Base-by-base conservation (phyloP, 2,113 vertebrate genomes). In the Egretta garzetta region DNA sequence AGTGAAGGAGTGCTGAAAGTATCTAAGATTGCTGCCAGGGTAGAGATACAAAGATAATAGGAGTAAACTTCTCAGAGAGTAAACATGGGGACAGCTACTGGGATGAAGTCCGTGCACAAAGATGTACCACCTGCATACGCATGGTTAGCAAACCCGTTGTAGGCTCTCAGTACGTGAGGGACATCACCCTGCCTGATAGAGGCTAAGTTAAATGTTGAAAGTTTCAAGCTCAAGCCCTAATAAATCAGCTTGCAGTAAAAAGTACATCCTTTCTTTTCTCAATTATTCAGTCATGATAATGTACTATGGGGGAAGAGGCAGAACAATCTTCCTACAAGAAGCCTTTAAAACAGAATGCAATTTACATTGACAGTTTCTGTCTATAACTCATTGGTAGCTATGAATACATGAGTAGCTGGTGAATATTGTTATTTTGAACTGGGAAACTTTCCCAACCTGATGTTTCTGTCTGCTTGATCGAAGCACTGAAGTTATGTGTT, bases 131-230 rank as follows among this genome's bases (percentile, higher is more conserved):
- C 72, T 86, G 50, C 82, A 41, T 14, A 12, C 1, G 3, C 39
- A 14, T 12, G 32, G 15, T 13, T 55, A 75, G 53, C 32, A 75
- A 53, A 80, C 28, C 3, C 45, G 2, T 7, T 22, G 39, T 5
- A 33, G 90, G 63, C 41, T 17, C 71, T 22, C 23, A 8, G 58
- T 5, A 9, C 0, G 0, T 8, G 32, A 62, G 35, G 35, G 62
- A 41, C 32, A 47, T 39, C 53, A 21, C 17, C 10, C 20, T 62
- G 47, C 41, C 50, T 58, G 39, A 10, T 2, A 67, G 26, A 30
- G 52, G 13, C 43, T 6, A 43, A 60, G 13, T 20, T 56, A 17
- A 60, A 35, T 12, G 37, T 52, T 58, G 33, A 71, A 64, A 37
- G 20, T 60, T 72, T 71, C 47, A 71, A 77, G 71, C 28, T 71